Base-by-base conservation (phyloP, 2,113 vertebrate species). In the Phalacrocorax brasilianus region DNA sequence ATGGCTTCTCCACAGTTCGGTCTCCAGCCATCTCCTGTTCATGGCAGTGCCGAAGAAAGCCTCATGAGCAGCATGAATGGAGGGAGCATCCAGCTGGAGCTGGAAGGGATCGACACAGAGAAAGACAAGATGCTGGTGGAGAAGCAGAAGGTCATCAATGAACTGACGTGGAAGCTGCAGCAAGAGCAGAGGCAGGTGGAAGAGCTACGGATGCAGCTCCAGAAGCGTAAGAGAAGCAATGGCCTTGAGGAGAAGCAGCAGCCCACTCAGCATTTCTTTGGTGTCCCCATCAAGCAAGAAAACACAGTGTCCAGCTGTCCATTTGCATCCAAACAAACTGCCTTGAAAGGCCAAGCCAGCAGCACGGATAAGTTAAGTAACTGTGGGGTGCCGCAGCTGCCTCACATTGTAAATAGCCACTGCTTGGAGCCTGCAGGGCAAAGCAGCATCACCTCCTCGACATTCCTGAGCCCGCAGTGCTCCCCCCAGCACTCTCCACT, bases 71-170 rank as follows among this genome's bases (percentile, higher is more conserved):
- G 98, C 59, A 97, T 97, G 71, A 98, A 97, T 5, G 97, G 96
- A 7, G 98, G 98, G 20, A 97, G 97, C 44, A 94, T 97, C 42
- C 98, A 94, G 75, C 94, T 98, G 2, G 98, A 98, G 50, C 96
- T 97, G 86, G 98, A 99, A 16, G 99, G 98, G 10, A 94, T 98
- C 5, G 99, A 99, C 90, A 98, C 98, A 0, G 99, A 99, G 89
- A 99, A 99, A 92, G 99, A 99, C 97, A 99, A 99, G 96, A 99
- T 99, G 99, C 97, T 99, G 92, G 99, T 99, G 92, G 99, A 99
- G 95, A 99, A 99, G 97, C 99, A 99, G 97, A 99, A 99, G 93
- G 99, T 99, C 92, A 99, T 99, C 65, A 99, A 99, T 28, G 99
- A 99, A 88, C 98, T 99, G 94, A 99, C 99, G 1, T 99, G 99